Percentiles rank a stretch among this genome's conserved stretches.
These are phyloP conservation scores for Canis aureus DNA, from an alignment of 2,113 vertebrate species.

Conservation along the genomic window DNA sequence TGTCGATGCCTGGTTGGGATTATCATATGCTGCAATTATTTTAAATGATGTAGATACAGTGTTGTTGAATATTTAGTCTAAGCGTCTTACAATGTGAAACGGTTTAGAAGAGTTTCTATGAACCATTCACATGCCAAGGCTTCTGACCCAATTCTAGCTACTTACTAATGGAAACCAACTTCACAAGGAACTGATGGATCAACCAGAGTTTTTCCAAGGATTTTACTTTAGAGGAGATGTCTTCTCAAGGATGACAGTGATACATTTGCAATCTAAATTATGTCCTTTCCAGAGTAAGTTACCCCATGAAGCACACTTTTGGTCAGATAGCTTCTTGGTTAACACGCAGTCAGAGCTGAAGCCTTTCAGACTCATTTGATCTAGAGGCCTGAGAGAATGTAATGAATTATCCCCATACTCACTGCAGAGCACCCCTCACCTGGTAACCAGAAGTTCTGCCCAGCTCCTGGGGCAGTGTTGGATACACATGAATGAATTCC, in stretches of 20 bases:
- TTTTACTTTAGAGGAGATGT: background rate
- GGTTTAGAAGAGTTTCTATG: background rate
- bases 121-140: background rate
- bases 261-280: background rate
- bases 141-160: background rate
- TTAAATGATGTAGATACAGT: background rate
- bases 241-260: too few relatives aligned
- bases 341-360: background rate
- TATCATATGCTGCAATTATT: background rate
- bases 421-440: background rate
- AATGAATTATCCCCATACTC: background rate
- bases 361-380: too few relatives aligned
- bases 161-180: background rate
- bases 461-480: background rate
- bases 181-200: background rate
- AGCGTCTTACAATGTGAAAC: background rate
- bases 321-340: background rate
- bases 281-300: background rate
- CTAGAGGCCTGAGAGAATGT: background rate
- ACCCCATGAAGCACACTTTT: background rate
- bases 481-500: fast-evolving
- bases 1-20: background rate
- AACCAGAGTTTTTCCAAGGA: background rate
- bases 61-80: background rate
- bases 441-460: background rate